Base-by-base conservation (phyloP, 2,113 vertebrate genomes). In the Perca fluviatilis region DNA sequence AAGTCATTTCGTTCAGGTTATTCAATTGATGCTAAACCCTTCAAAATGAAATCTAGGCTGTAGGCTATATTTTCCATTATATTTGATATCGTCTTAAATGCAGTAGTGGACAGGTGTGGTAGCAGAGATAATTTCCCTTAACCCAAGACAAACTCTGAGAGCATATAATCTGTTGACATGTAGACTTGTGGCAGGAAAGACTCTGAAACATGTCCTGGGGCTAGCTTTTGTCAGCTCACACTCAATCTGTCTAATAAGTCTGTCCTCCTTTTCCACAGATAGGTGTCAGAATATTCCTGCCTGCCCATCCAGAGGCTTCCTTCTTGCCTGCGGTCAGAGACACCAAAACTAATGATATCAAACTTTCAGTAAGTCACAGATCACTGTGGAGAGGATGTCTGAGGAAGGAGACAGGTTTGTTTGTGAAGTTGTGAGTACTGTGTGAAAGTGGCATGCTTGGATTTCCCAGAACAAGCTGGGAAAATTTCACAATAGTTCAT, bases 101-200 rank as follows among this genome's bases (percentile, higher is more conserved):
- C 64, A 65, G 47, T 86, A 74, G 65, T 64, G 80, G 86, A 67
- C 88, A 85, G 63, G n/a, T 78, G 46, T 87, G 82, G 80, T 75
- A 51, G 72, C 61, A 92, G 69, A 84, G 62, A 88, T 83, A 77
- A 49, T 79, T 64, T 77, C 40, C 75, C 77, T 67, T 68, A 64
- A 40, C 53, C 72, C 46, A 46, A 64, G 56, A 75, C 84, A 66
- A 62, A 77, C 64, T 91, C 46, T 89, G 80, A 91, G 84, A 86
- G 77, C 75, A 70, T 74, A 71, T 84, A 86, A 92, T 93, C 85
- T 90, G 80, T 87, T 93, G 91, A 91, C 90, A 92, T 82, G 79
- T 88, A 86, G 91, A 90, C 86, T 86, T 94, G 88, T 94, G 89
- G 93, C 92, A 93, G 92, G 90, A 94, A 93, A 92, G 88, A 89